A percentile compares a stretch with the other conserved stretches of the same genome.
Evolutionary conservation across 2,888 invertebrate genomes (phyloP).

Genomic region (Flabesymbios commensalis): DNA sequence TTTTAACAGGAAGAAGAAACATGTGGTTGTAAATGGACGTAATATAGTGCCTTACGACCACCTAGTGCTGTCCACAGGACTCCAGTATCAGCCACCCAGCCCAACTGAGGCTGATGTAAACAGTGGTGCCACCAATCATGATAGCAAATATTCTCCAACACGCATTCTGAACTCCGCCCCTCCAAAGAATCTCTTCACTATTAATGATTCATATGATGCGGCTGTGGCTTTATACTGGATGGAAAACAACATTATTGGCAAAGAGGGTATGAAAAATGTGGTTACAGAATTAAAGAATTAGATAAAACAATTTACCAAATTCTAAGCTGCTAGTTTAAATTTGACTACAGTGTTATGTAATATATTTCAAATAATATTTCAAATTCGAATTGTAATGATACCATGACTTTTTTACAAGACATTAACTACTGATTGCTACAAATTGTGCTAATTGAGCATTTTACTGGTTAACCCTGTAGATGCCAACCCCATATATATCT

Average conservation of each 20-base stretch:
- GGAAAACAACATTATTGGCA: constrained; percentile 43
- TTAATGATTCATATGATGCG: constrained; percentile 59
- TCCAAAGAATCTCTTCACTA: constrained; percentile 53
- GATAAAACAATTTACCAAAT: too few species aligned
- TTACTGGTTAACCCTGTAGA: too few species aligned
- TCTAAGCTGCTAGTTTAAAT: too few species aligned
- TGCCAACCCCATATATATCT: too few species aligned
- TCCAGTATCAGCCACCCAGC: constrained; percentile 54
- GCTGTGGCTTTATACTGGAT: constrained; percentile 52
- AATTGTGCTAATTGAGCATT: too few species aligned
- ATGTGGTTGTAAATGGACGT: constrained; percentile 52
- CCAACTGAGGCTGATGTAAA: constrained; percentile 50
- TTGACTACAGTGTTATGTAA: too few species aligned
- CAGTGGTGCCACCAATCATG: constrained; percentile 30
- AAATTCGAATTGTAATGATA: too few species aligned
- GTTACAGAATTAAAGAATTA: too few species aligned
- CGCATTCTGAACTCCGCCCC: constrained; percentile 37
- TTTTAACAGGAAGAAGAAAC: constrained; percentile 50
- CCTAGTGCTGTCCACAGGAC: constrained; percentile 56
- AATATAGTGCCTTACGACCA: constrained; percentile 59
- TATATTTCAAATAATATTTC: too few species aligned
- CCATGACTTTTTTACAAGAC: too few species aligned
- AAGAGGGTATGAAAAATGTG: too few species aligned
- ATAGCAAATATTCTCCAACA: constrained; percentile 43
- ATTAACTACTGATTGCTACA: too few species aligned